Base-by-base conservation (phyloP, 2,113 vertebrate genomes). In the Toxotes jaculatrix region DNA sequence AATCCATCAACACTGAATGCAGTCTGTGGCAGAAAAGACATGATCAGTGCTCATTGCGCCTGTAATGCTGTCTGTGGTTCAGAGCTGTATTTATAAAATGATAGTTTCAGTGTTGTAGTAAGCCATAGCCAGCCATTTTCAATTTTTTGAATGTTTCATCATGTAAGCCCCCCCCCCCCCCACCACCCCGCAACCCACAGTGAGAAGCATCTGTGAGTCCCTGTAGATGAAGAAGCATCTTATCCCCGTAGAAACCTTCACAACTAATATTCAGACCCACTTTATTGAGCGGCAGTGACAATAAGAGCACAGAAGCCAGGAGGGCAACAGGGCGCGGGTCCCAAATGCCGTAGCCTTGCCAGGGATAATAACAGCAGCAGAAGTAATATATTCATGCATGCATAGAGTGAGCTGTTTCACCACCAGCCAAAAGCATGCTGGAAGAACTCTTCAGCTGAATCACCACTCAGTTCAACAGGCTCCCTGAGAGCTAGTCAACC, bases 331-430 rank as follows among this genome's bases (percentile, higher is more conserved):
- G 85, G 86, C 77, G 56, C 87, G 68, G 85, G 86, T 87, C 89
- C 80, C 90, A 82, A 88, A 83, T 76, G 85, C 60, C 5, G 21
- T 23, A 77, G 80, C 76, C 83, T 86, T 88, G 91, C 82, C 75
- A 88, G 81, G 80, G 89, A 91, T 87, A 92, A 91, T 82, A 91
- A 90, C 87, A 86, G 84, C 72, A 82, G 88, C 89, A 91, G 79
- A 71, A 85, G 84, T 89, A 93, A 91, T 92, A 86, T 92, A 94
- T 93, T 92, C 88, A 91, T 93, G 84, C 85, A 89, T 89, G 87
- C 91, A 89, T 14, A 82, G 78, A 87, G 86, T 84, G 85, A 86
- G 88, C 85, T 68, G 77, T 80, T 86, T 88, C 85, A 84, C 88
- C 88, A 73, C 69, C 55, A 89, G 91, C 86, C 88, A 87, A 89